A percentile compares a stretch with the other conserved stretches of the same genome.
These are phyloP conservation scores for Halcyon badia DNA, from an alignment of 2,797 vertebrate species.

Conservation along the genomic window DNA sequence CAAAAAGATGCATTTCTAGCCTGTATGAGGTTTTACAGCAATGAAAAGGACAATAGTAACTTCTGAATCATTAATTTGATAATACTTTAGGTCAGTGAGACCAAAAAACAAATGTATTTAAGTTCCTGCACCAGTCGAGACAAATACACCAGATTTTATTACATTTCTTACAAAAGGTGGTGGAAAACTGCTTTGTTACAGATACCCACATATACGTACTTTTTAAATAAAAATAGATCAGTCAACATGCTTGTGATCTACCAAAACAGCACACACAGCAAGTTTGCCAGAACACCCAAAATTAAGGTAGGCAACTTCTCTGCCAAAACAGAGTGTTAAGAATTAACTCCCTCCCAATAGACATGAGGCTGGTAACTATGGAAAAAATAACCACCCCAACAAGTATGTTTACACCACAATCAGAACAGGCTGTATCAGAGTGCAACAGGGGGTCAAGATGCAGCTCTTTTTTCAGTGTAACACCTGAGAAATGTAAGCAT, in stretches of 20 bases:
- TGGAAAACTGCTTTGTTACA: background rate
- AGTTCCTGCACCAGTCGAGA: background rate
- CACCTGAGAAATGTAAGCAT: background rate
- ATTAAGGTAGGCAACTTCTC: background rate
- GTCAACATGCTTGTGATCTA: background rate
- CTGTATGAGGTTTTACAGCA: background rate
- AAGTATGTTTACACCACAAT: background rate
- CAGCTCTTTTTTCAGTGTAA: background rate
- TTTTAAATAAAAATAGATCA: background rate
- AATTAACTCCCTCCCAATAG: accelerated
- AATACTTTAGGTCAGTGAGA: background rate
- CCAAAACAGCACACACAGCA: background rate
- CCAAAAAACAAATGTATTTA: background rate
- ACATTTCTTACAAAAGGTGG: background rate
- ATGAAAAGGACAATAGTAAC: background rate
- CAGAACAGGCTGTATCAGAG: background rate
- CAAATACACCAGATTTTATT: background rate
- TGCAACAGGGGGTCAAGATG: background rate
- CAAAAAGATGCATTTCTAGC: background rate
- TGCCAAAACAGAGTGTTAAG: background rate
- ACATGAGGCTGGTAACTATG: accelerated
- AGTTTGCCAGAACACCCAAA: background rate
- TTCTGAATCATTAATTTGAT: background rate
- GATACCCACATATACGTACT: background rate
- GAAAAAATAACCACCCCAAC: background rate